Base-by-base conservation (phyloP, 1,140 invertebrate species). In the Cotesia vestalis region DNA sequence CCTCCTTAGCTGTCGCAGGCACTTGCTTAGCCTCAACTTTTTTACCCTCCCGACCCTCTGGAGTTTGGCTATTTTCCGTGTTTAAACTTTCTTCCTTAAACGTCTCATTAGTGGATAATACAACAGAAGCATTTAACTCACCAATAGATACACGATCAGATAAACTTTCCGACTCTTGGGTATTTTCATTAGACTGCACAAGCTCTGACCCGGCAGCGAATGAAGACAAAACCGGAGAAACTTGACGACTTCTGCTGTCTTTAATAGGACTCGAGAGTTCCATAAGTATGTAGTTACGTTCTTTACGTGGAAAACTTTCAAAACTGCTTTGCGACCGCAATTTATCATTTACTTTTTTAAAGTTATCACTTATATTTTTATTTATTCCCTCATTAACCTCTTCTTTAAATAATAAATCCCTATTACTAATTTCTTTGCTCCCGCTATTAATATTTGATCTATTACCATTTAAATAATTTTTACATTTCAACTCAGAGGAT, bases 251-350 rank as follows among this genome's bases (percentile, higher is more conserved):
- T 38, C 36, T 51, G 57, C 69, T 67, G 34, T 20, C 66, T 77
- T 78, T 73, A 51, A 71, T 53, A 6, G 81, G 77, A 77, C 78
- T 82, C 8, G 78, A 78, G 9, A 78, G 60, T 38, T 82, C 79
- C 73, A 77, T 80, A 4, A 77, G 67, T 34, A 78, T 78, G 60
- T 79, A 81, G 71, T 82, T 82, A 27, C 74, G 72, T 35, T 81
- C 81, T 38, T 80, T 78, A 0, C 74, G 73, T 2, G 79, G 78
- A 72, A 78, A 76, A 14, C 27, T 72, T 71, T 82, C 80, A 53
- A 79, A 78, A 40, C 55, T 76, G 17, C 57, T 66, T 20, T 68
- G 64, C 36, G 71, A 73, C 35, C 20, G 38, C 8, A 40, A 34
- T 46, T 57, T 59, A 38, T 52, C 36, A 34, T 57, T 51, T 9